phyloP scores from a whole-genome alignment of 2,888 invertebrate species.

The Lepidocyrtinus sp. region DNA sequence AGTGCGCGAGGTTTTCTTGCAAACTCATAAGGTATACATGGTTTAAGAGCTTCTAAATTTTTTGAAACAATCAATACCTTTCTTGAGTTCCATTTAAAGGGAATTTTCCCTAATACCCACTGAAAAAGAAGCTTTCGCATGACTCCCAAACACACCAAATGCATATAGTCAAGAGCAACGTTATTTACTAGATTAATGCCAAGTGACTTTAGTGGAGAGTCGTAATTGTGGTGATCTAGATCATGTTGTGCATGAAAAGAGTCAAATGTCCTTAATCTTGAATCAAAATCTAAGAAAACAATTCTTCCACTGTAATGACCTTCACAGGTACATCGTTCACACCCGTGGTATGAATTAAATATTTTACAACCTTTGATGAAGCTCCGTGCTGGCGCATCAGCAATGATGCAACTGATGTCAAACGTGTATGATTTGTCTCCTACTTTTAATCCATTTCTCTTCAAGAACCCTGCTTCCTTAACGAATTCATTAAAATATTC shows the following conservation, averaged over 20 bases:
- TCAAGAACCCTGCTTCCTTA: not conserved
- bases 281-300: not conserved
- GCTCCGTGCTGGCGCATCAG: constrained; percentile 47
- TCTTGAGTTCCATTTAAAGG: not conserved
- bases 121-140: not conserved
- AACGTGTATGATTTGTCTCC: not conserved
- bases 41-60: not conserved
- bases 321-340: constrained; percentile 34
- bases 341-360: constrained; percentile 34
- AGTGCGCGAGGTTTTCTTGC: not conserved
- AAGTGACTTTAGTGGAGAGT: not conserved
- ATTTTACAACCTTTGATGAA: constrained; percentile 25
- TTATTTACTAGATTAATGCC: not conserved
- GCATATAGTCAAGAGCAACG: constrained; percentile 8
- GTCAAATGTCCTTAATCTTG: not conserved
- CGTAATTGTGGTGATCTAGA: not conserved
- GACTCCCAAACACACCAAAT: not conserved
- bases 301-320: constrained; percentile 34
- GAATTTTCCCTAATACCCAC: constrained; percentile 20
- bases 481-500: constrained; percentile 2
- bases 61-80: not conserved
- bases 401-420: constrained; percentile 21
- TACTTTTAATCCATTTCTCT: not conserved
- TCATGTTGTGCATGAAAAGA: not conserved
- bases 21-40: constrained; percentile 8